Evolutionary conservation across 2,888 invertebrate genomes (phyloP).

Genomic region (Lamellibrachia satsuma): DNA sequence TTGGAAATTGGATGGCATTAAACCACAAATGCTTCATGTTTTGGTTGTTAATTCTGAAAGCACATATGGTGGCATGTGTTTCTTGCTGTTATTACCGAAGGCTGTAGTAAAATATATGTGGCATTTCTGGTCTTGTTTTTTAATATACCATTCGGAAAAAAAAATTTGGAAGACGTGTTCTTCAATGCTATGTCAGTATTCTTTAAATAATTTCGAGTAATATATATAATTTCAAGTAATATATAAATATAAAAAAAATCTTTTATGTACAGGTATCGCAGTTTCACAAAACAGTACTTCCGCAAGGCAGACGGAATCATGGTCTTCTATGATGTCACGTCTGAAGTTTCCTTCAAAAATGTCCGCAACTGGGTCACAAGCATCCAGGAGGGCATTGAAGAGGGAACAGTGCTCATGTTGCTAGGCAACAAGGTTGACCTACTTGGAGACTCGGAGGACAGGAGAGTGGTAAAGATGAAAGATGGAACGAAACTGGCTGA

Average conservation of each 20-base stretch:
- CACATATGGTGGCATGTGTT: too few species aligned
- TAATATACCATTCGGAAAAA: too few species aligned
- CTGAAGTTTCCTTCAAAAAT: slow-evolving; percentile 68
- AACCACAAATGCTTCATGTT: neutral
- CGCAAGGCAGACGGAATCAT: slow-evolving; percentile 70
- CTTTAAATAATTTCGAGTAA: too few species aligned
- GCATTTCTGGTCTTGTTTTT: too few species aligned
- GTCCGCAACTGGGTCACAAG: slow-evolving; percentile 68
- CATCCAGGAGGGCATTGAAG: slow-evolving; percentile 66
- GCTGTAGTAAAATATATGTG: too few species aligned
- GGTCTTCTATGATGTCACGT: slow-evolving; percentile 70
- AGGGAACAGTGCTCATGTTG: slow-evolving; percentile 66
- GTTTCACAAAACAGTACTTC: slow-evolving; percentile 71
- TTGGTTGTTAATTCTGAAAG: too few species aligned
- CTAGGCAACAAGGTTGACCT: slow-evolving; percentile 71
- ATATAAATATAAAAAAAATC: neutral
- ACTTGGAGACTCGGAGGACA: slow-evolving; percentile 59
- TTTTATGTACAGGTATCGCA: slow-evolving; percentile 65
- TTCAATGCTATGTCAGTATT: too few species aligned
- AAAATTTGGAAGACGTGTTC: too few species aligned
- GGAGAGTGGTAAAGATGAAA: slow-evolving; percentile 62
- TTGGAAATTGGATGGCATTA: neutral
- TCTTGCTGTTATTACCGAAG: too few species aligned
- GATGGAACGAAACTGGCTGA: slow-evolving; percentile 67
- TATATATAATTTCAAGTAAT: too few species aligned